Conservation (phyloP, 2,113 vertebrate genomes). For the Calyptomena viridis region DNA sequence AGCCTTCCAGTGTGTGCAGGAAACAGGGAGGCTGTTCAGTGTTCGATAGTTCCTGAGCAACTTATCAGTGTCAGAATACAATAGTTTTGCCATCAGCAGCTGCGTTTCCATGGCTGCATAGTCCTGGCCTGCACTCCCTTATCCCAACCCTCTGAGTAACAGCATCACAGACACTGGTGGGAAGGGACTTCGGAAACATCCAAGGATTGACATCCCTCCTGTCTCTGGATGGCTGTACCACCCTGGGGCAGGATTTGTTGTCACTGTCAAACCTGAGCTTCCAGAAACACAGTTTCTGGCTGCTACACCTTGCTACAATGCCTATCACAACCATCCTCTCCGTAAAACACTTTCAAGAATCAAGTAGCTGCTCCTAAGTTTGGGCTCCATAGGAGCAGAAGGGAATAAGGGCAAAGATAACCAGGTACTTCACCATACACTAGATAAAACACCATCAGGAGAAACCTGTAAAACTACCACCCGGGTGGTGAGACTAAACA, state of each 20-base stretch:
- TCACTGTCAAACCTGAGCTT: background rate
- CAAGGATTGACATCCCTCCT: too few species aligned
- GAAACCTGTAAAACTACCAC: background rate
- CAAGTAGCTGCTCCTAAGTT: background rate
- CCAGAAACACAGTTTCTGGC: background rate
- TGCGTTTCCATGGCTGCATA: background rate
- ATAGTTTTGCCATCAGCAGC: background rate
- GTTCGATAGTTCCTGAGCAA: background rate
- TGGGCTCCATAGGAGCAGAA: background rate
- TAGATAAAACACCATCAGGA: background rate
- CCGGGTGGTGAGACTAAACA: background rate
- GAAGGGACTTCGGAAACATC: background rate
- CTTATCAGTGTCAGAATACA: background rate
- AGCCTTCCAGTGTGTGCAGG: background rate
- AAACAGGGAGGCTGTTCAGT: background rate
- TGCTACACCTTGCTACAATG: background rate
- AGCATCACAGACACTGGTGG: background rate
- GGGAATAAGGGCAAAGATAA: background rate
- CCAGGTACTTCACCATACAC: background rate
- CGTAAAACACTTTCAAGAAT: background rate
- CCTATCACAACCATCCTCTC: background rate
- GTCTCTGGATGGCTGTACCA: background rate
- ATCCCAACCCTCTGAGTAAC: background rate
- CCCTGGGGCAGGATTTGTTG: background rate
- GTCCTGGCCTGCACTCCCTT: background rate